Evolutionary conservation across 2,888 invertebrate genomes (phyloP).

Genomic region (Anoncus sp.): DNA sequence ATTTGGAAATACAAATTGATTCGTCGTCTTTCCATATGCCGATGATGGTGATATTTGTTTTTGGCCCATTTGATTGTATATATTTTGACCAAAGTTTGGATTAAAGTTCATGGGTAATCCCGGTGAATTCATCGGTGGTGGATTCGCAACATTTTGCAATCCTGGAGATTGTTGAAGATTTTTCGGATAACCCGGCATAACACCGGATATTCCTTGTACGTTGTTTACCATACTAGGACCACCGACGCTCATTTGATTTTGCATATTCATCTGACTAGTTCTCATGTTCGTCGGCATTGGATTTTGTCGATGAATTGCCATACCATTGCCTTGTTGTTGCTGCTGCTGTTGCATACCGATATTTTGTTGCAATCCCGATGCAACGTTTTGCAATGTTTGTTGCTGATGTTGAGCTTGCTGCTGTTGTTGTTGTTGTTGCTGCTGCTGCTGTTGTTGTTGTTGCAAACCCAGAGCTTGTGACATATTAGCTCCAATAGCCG

Average conservation of each 20-base stretch:
- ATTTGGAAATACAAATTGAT: conserved; percentile 73
- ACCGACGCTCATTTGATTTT: conserved; percentile 69
- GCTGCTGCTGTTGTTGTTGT: conserved; percentile 50
- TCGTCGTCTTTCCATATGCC: conserved; percentile 69
- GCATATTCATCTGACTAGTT: conserved; percentile 68
- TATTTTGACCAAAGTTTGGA: conserved; percentile 69
- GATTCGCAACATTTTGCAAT: conserved; percentile 48
- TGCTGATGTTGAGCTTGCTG: conserved; percentile 39
- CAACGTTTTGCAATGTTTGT: conserved; percentile 50
- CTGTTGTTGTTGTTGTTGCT: conserved; percentile 34
- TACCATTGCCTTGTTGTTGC: conserved; percentile 62
- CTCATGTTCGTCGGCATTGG: conserved; percentile 66
- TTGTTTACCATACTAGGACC: conserved; percentile 64
- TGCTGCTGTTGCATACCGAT: conserved; percentile 63
- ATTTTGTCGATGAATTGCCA: conserved; percentile 69
- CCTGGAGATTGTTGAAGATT: conserved; percentile 64
- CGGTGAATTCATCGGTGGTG: conserved; percentile 61
- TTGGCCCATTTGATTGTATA: conserved; percentile 68
- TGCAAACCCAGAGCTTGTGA: conserved; percentile 51
- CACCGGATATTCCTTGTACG: conserved; percentile 64
- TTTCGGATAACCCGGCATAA: conserved; percentile 73
- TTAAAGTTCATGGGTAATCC: conserved; percentile 67
- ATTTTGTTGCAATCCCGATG: conserved; percentile 66
- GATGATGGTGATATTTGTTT: conserved; percentile 73
- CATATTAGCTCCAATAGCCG: conserved; percentile 33